phyloP scores from a whole-genome alignment of 2,797 vertebrate genomes.

The Sylvilagus floridanus region DNA sequence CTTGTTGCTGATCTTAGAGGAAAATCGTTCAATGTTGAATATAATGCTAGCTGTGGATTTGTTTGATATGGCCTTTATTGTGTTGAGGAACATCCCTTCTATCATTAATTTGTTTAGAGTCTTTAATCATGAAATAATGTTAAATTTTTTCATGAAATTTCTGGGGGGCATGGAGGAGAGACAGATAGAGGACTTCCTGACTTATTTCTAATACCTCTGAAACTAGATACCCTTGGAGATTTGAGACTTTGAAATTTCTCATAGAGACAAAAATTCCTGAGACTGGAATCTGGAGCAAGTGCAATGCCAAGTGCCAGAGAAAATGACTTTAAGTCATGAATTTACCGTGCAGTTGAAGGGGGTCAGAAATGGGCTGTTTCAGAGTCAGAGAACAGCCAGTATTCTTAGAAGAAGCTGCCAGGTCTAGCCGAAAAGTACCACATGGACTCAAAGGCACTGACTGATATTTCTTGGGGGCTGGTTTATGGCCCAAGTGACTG shows the following conservation, averaged over 20 bases:
- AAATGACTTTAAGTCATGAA: not conserved
- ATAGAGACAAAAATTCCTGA: not conserved
- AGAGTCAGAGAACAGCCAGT: not conserved
- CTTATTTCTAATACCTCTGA: not conserved
- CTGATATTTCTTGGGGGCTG: not conserved
- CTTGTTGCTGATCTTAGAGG: not conserved
- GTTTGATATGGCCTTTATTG: not conserved
- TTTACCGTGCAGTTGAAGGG: not conserved
- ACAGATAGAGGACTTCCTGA: not conserved
- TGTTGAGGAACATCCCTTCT: not conserved
- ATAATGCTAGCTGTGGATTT: not conserved
- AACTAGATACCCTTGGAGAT: not conserved
- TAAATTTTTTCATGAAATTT: not conserved
- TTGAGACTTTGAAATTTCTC: not conserved
- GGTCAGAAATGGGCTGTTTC: not conserved
- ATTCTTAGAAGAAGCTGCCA: not conserved
- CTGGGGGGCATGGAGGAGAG: not conserved
- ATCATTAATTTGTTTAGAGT: not conserved
- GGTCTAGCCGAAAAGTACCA: not conserved
- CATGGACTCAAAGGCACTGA: not conserved
- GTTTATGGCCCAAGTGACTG: not conserved
- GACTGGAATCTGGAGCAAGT: not conserved
- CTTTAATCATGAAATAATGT: not conserved
- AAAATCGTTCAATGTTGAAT: not conserved
- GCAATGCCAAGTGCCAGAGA: not conserved